Percentiles rank a stretch among this genome's conserved stretches.
Conservation (phyloP, 2,113 vertebrate genomes). For the Gopherus flavomarginatus region DNA sequence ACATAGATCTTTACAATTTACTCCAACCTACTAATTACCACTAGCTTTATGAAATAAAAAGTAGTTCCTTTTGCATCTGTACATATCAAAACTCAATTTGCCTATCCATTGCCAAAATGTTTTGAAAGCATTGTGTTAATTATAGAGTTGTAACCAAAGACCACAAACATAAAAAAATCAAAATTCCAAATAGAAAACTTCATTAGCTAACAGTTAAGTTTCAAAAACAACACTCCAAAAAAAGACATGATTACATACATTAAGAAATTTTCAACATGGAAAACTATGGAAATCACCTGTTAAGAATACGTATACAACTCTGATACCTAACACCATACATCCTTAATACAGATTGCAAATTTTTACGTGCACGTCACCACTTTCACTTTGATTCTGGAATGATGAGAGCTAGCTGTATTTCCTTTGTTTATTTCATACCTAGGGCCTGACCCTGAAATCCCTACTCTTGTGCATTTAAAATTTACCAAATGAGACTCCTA, state of each 20-base stretch:
- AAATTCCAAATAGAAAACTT: neutral
- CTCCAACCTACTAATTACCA: neutral
- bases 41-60: neutral
- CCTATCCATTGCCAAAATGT: neutral
- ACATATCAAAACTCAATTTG: neutral
- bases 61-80: neutral
- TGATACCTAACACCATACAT: neutral
- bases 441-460: neutral
- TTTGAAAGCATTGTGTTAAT: constrained; percentile 21
- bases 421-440: neutral
- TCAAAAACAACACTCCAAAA: neutral
- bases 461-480: neutral
- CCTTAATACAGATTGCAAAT: neutral
- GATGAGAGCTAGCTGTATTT: neutral
- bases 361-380: accelerated
- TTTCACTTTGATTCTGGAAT: neutral
- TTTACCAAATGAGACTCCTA: neutral
- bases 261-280: neutral
- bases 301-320: neutral
- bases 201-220: neutral
- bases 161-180: neutral
- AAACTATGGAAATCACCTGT: neutral
- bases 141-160: neutral
- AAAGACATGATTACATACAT: neutral
- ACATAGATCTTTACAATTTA: neutral